Evolutionary conservation across 1,140 invertebrate genomes (phyloP).

Genomic region (Catajapyx aquilonaris): DNA sequence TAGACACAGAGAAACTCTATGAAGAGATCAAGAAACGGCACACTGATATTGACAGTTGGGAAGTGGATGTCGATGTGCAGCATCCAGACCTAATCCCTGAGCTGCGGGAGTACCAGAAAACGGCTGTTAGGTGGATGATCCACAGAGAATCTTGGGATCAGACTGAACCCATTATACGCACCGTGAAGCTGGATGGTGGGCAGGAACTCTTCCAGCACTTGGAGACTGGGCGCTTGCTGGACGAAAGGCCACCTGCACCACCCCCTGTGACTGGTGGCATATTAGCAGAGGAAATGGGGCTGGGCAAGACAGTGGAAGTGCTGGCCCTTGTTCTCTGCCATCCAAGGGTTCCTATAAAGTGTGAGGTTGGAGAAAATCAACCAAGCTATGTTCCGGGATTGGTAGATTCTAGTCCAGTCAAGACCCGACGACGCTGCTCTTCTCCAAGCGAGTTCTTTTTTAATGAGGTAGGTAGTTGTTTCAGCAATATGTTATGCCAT

Average conservation of each 20-base stretch:
- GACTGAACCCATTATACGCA: conserved; percentile 19
- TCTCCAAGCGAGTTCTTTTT: too few relatives aligned
- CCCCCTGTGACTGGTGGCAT: conserved; percentile 40
- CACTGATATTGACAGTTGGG: conserved; percentile 13
- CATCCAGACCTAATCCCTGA: conserved; percentile 26
- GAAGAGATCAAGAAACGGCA: conserved; percentile 22
- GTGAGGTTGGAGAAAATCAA: too few relatives aligned
- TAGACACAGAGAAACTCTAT: conserved; percentile 24
- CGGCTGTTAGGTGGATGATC: conserved; percentile 48
- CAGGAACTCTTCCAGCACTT: conserved; percentile 29
- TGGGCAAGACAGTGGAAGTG: conserved; percentile 64
- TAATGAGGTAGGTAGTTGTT: too few relatives aligned
- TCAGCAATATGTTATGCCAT: too few relatives aligned
- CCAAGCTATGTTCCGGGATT: too few relatives aligned
- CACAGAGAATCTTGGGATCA: conserved; percentile 22
- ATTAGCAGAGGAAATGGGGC: conserved; percentile 64
- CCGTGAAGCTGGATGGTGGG: conserved; percentile 19
- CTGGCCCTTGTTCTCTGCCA: conserved; percentile 41
- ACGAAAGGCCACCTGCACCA: conserved; percentile 16
- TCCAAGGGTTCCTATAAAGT: conserved; percentile 20
- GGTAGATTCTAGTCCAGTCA: too few relatives aligned
- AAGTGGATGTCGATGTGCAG: conserved; percentile 21
- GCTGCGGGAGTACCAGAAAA: conserved; percentile 40
- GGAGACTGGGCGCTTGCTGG: conserved; percentile 21
- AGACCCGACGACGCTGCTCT: too few relatives aligned